These are phyloP conservation scores for Synergus japonicus DNA, from an alignment of 2,888 invertebrate species.

Conservation along the genomic window DNA sequence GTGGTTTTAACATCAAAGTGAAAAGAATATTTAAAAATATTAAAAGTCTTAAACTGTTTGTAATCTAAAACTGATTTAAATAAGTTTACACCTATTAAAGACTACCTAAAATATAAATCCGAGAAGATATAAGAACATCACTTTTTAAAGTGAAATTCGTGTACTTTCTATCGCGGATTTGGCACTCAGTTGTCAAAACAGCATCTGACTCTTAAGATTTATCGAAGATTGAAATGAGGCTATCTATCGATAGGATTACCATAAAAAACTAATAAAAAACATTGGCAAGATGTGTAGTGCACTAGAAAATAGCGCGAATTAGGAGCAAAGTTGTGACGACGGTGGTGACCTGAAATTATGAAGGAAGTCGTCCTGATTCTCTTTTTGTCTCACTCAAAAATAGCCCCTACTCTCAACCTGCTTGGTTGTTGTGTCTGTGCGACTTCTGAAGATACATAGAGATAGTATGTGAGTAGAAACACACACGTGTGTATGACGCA, in stretches of 20 bases:
- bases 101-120: background rate
- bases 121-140: background rate
- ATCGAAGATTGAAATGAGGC: background rate
- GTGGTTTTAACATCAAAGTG: background rate
- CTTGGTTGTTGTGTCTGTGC: constrained; percentile 46
- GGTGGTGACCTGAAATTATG: constrained; percentile 70
- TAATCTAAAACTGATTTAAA: background rate
- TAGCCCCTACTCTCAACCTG: constrained; percentile 63
- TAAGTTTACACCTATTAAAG: background rate
- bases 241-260: background rate
- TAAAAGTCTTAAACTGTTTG: background rate
- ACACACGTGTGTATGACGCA: constrained; percentile 19
- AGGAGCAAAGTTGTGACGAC: constrained; percentile 41
- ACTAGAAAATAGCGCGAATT: constrained; percentile 17
- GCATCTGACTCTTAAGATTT: background rate
- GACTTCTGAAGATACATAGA: background rate
- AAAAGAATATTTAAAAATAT: background rate
- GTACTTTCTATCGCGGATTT: constrained; percentile 1
- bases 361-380: constrained; percentile 69
- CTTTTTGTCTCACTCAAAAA: constrained; percentile 70
- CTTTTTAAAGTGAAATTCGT: background rate
- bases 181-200: background rate
- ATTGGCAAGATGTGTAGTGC: constrained; percentile 10
- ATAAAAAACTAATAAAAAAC: background rate
- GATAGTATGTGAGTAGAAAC: background rate